Evolutionary conservation across 2,797 vertebrate species (phyloP).

Genomic region (Rhyacichthys aspro): DNA sequence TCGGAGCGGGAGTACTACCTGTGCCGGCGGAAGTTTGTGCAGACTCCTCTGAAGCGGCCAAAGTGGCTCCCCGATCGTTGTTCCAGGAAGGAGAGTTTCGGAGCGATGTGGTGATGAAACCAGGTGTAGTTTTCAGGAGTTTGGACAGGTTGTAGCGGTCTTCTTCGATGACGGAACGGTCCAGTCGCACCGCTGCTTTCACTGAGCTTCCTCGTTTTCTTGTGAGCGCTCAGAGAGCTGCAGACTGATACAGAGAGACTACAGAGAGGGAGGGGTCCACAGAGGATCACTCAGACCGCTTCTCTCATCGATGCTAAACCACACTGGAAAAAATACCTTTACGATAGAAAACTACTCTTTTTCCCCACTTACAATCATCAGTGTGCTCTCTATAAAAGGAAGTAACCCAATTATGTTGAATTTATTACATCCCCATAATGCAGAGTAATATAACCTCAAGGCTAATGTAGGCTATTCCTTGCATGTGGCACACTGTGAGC

Average conservation of each 20-base stretch:
- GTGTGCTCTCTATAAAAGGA: too few species aligned
- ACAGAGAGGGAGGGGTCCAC: neutral
- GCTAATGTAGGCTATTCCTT: too few species aligned
- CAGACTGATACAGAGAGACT: slow-evolving; percentile 15
- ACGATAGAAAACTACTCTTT: too few species aligned
- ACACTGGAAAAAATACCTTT: too few species aligned
- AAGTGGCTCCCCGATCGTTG: slow-evolving; percentile 1
- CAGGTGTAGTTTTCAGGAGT: neutral
- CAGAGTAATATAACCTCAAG: too few species aligned
- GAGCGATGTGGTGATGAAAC: neutral
- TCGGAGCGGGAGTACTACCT: slow-evolving; percentile 19
- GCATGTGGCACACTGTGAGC: too few species aligned
- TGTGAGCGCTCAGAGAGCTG: slow-evolving; percentile 28
- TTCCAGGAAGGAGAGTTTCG: neutral
- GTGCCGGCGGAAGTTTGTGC: slow-evolving; percentile 24
- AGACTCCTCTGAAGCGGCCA: neutral
- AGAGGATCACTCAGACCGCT: neutral
- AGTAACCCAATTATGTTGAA: too few species aligned
- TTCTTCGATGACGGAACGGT: slow-evolving; percentile 5
- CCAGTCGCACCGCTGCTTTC: slow-evolving; percentile 32
- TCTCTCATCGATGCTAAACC: neutral
- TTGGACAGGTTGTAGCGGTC: slow-evolving; percentile 6
- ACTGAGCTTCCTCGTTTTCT: slow-evolving; percentile 63
- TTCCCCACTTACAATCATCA: too few species aligned
- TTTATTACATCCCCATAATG: too few species aligned